phyloP scores from a whole-genome alignment of 1,140 invertebrate genomes.

The Linepithema humile region DNA sequence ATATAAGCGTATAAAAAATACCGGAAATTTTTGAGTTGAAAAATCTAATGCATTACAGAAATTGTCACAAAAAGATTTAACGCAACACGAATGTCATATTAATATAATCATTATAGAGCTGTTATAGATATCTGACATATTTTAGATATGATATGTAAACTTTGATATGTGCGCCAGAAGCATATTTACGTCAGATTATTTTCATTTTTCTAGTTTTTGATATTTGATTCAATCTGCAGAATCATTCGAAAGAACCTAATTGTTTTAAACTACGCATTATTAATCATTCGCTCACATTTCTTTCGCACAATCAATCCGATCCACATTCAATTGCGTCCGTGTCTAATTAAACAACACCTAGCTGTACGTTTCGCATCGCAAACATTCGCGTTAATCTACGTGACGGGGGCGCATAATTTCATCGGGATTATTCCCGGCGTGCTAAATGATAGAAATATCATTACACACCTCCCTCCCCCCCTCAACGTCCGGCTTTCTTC shows the following conservation, averaged over 20 bases:
- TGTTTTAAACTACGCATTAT: slow-evolving; percentile 16
- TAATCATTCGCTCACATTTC: slow-evolving; percentile 1
- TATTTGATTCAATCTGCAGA: background rate
- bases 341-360: slow-evolving; percentile 49
- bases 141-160: too few species aligned
- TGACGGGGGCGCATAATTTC: slow-evolving; percentile 44
- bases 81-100: too few species aligned
- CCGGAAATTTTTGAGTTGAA: too few species aligned
- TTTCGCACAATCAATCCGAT: slow-evolving; percentile 13
- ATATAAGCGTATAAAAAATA: too few species aligned
- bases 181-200: background rate
- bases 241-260: slow-evolving; percentile 1
- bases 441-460: slow-evolving; percentile 54
- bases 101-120: too few species aligned
- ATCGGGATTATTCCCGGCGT: slow-evolving; percentile 36
- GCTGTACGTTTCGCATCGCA: slow-evolving; percentile 6
- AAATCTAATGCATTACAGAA: too few species aligned
- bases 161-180: too few species aligned
- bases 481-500: background rate
- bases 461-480: background rate
- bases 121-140: too few species aligned
- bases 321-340: background rate
- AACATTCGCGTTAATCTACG: slow-evolving; percentile 47
- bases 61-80: too few species aligned
- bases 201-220: background rate